A percentile compares a stretch with the other conserved stretches of the same genome.
phyloP scores from a whole-genome alignment of 2,888 invertebrate species.

The Ormyrus rosae region DNA sequence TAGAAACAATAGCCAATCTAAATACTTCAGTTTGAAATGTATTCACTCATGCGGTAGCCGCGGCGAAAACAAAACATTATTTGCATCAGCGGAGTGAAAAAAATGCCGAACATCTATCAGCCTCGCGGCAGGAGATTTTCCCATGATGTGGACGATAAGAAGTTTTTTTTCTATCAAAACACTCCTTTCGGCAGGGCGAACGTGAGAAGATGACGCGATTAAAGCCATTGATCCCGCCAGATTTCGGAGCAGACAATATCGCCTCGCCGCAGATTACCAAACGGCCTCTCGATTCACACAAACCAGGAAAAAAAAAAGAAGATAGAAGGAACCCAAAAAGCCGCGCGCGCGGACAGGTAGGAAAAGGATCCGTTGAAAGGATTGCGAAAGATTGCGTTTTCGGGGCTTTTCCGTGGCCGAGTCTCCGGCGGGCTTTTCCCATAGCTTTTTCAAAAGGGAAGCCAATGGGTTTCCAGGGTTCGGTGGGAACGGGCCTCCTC shows the following conservation, averaged over 20 bases:
- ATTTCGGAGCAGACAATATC: too few species aligned
- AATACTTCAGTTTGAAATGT: too few species aligned
- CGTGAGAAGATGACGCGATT: constrained; percentile 55
- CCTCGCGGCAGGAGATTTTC: neutral
- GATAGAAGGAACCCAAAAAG: neutral
- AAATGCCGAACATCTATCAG: too few species aligned
- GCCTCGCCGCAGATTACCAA: constrained; percentile 9
- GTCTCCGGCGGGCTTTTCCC: constrained; percentile 41
- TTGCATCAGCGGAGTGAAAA: too few species aligned
- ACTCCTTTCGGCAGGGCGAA: constrained; percentile 34
- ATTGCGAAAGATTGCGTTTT: constrained; percentile 65
- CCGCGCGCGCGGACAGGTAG: constrained; percentile 44
- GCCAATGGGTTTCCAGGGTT: constrained; percentile 71
- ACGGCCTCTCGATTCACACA: constrained; percentile 27
- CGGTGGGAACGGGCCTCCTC: constrained; percentile 68
- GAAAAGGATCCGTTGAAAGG: constrained; percentile 63
- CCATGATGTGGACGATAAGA: constrained; percentile 33
- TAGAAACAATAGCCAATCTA: too few species aligned
- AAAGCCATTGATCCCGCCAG: constrained; percentile 22
- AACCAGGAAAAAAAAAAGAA: constrained; percentile 29
- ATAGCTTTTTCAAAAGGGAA: constrained; percentile 31
- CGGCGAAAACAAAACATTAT: too few species aligned
- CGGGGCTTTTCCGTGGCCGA: constrained; percentile 42
- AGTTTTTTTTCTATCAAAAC: constrained; percentile 38
- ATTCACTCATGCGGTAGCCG: too few species aligned